Conservation (phyloP, 2,797 vertebrate genomes). For the Adrianichthys oophorus region DNA sequence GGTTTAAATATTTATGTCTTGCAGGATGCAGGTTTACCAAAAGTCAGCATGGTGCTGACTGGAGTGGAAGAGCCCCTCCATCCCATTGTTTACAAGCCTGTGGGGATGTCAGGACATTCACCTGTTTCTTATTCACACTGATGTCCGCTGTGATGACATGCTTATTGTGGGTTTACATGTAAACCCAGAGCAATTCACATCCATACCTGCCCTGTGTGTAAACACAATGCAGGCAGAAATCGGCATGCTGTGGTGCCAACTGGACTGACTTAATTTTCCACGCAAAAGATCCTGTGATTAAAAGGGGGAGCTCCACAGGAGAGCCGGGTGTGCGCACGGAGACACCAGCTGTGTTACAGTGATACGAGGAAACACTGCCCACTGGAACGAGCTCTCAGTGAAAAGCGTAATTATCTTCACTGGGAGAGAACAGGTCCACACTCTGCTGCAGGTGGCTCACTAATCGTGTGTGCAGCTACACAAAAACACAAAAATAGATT, state of each 20-base stretch:
- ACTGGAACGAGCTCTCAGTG: conserved; percentile 51
- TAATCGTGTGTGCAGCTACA: conserved; percentile 1
- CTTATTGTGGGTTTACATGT: conserved; percentile 41
- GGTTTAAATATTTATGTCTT: conserved; percentile 76
- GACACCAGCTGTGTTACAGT: conserved; percentile 49
- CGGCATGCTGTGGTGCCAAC: conserved; percentile 9
- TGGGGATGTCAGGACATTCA: conserved; percentile 62
- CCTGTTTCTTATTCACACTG: conserved; percentile 42
- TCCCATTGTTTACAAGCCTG: conserved; percentile 64
- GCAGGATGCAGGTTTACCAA: conserved; percentile 58
- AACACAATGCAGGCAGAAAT: conserved; percentile 29
- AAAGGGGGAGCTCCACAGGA: conserved; percentile 24
- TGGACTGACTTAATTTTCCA: conserved; percentile 42
- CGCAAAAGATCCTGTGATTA: conserved; percentile 48
- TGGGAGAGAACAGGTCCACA: conserved; percentile 38
- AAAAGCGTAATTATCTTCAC: conserved; percentile 53
- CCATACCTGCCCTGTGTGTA: conserved; percentile 22
- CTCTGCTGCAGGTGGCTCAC: conserved; percentile 9
- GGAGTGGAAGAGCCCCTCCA: conserved; percentile 38
- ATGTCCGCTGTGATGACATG: conserved; percentile 37
- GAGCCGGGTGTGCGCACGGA: conserved; percentile 28
- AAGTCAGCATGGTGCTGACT: conserved; percentile 30
- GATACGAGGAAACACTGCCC: conserved; percentile 45
- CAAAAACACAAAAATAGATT: conserved; percentile 4
- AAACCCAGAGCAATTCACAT: conserved; percentile 40